Conservation (phyloP, 2,113 vertebrate species). For the Calidris pugnax region DNA sequence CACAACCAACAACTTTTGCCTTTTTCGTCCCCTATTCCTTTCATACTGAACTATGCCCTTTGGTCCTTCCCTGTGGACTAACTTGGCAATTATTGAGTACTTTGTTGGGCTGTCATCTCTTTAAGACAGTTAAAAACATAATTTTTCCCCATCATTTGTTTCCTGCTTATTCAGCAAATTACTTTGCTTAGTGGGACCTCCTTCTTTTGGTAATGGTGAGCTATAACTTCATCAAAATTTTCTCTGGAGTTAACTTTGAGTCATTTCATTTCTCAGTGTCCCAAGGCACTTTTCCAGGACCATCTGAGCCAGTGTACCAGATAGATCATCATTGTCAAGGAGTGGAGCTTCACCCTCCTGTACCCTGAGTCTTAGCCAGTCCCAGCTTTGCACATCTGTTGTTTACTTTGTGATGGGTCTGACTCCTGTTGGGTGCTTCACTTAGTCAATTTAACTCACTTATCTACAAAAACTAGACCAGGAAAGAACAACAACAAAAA, state of each 20-base stretch:
- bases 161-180: neutral
- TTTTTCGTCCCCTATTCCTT: neutral
- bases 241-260: neutral
- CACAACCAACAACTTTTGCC: neutral
- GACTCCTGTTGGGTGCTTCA: neutral
- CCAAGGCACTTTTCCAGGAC: neutral
- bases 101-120: neutral
- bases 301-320: neutral
- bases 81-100: neutral
- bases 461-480: neutral
- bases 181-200: neutral
- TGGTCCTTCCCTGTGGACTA: neutral
- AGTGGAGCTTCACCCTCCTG: neutral
- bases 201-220: neutral
- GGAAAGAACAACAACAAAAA: neutral
- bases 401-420: neutral
- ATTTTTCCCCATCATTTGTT: neutral
- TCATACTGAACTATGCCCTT: neutral
- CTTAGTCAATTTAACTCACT: neutral
- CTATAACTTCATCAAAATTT: neutral
- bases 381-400: neutral
- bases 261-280: neutral
- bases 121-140: neutral
- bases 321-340: neutral
- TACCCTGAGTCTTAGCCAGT: neutral